phyloP scores from a whole-genome alignment of 2,797 vertebrate genomes.

The Steatocranus sp. region DNA sequence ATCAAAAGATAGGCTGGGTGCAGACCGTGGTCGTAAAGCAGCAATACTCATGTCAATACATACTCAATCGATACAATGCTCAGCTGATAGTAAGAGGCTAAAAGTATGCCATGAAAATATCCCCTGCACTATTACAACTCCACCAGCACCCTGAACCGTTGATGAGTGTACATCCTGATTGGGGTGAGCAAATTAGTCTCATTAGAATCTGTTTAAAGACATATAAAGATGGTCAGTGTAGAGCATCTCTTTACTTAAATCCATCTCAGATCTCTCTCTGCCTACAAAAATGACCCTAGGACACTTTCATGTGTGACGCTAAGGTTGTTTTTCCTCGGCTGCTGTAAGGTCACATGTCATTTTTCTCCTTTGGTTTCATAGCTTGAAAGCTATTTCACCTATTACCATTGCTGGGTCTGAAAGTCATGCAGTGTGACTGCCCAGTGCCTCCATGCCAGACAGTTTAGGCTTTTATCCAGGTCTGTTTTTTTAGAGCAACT shows the following conservation, averaged over 20 bases:
- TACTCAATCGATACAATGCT: neutral
- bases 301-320: slow-evolving; percentile 48
- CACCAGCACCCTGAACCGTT: neutral
- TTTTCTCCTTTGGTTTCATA: slow-evolving; percentile 56
- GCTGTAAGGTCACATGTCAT: slow-evolving; percentile 53
- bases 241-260: neutral
- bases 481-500: slow-evolving; percentile 36
- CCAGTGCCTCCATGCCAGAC: slow-evolving; percentile 30
- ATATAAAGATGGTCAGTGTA: neutral
- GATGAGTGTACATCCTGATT: neutral
- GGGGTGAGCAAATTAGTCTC: neutral
- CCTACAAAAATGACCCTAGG: slow-evolving; percentile 37
- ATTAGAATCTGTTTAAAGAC: neutral
- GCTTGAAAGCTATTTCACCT: slow-evolving; percentile 50
- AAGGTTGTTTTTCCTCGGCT: slow-evolving; percentile 40
- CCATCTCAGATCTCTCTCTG: slow-evolving; percentile 4
- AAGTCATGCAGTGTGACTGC: slow-evolving; percentile 27
- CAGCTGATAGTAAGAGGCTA: neutral
- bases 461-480: slow-evolving; percentile 45
- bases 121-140: neutral
- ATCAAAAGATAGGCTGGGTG: neutral
- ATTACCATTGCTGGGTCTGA: slow-evolving; percentile 17
- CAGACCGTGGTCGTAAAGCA: neutral
- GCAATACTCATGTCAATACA: neutral
- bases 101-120: neutral